Percentiles rank a stretch among this genome's conserved stretches.
These are phyloP conservation scores for Antheraea assamensis DNA, from an alignment of 2,888 invertebrate genomes.

Conservation along the genomic window DNA sequence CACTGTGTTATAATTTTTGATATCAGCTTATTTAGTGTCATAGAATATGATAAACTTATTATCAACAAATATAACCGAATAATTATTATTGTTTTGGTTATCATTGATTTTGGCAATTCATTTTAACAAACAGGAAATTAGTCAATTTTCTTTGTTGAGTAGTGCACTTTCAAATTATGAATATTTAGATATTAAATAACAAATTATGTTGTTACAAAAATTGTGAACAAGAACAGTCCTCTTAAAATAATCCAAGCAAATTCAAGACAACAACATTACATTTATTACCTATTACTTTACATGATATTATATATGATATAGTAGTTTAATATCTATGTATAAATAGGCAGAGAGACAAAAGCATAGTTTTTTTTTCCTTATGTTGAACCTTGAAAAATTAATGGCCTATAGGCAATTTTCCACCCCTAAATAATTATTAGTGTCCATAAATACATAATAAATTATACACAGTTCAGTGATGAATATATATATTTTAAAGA, in stretches of 20 bases:
- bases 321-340: too few relatives aligned
- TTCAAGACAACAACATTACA: not conserved
- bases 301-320: too few relatives aligned
- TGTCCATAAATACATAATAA: too few relatives aligned
- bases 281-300: too few relatives aligned
- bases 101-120: not conserved
- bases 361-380: too few relatives aligned
- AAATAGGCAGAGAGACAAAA: too few relatives aligned
- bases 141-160: not conserved
- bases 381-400: too few relatives aligned
- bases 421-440: too few relatives aligned
- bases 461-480: too few relatives aligned
- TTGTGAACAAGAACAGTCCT: not conserved
- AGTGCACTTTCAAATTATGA: not conserved
- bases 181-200: not conserved
- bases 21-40: not conserved
- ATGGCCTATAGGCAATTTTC: too few relatives aligned
- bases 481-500: too few relatives aligned
- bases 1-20: conserved; percentile 3
- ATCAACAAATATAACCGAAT: not conserved
- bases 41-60: not conserved
- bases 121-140: not conserved
- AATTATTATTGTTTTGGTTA: not conserved
- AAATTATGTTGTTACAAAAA: not conserved
- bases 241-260: not conserved